phyloP scores from a whole-genome alignment of 2,888 invertebrate genomes.

The Elaeidobius kamerunicus region DNA sequence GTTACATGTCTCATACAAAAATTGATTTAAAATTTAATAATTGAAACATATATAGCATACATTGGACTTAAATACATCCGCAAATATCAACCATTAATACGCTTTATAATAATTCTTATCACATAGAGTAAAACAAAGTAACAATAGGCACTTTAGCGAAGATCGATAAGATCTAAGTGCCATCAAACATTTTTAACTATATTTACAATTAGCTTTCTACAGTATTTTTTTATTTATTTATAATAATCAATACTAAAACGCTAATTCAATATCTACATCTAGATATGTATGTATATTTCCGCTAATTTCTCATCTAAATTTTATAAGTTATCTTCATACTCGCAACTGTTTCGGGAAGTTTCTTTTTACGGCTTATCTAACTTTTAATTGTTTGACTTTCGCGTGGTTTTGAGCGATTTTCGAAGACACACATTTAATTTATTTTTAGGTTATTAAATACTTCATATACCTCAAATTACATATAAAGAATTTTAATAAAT shows the following conservation, averaged over 20 bases:
- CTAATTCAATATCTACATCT: constrained; percentile 42
- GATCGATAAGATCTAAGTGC: constrained; percentile 43
- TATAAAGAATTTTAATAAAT: too few relatives aligned
- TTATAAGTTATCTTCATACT: constrained; percentile 40
- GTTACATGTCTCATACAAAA: too few relatives aligned
- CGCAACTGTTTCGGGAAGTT: constrained; percentile 46
- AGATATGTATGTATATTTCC: constrained; percentile 47
- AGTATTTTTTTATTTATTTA: constrained; percentile 30
- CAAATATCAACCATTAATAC: constrained; percentile 7
- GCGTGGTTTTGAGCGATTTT: too few relatives aligned
- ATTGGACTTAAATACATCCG: neutral
- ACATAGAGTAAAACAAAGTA: constrained; percentile 47
- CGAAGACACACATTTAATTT: too few relatives aligned
- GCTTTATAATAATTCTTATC: constrained; percentile 43
- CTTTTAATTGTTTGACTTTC: constrained; percentile 31
- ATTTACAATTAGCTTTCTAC: constrained; percentile 38
- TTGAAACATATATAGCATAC: too few relatives aligned
- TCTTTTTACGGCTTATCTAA: constrained; percentile 32
- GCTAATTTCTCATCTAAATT: constrained; percentile 33
- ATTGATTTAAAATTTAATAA: too few relatives aligned
- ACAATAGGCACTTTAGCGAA: constrained; percentile 47
- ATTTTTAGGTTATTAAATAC: too few relatives aligned
- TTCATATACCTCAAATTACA: too few relatives aligned
- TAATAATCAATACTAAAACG: constrained; percentile 21
- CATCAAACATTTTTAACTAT: constrained; percentile 42